Evolutionary conservation across 2,888 invertebrate genomes (phyloP).

Genomic region (Endotricha flammealis): DNA sequence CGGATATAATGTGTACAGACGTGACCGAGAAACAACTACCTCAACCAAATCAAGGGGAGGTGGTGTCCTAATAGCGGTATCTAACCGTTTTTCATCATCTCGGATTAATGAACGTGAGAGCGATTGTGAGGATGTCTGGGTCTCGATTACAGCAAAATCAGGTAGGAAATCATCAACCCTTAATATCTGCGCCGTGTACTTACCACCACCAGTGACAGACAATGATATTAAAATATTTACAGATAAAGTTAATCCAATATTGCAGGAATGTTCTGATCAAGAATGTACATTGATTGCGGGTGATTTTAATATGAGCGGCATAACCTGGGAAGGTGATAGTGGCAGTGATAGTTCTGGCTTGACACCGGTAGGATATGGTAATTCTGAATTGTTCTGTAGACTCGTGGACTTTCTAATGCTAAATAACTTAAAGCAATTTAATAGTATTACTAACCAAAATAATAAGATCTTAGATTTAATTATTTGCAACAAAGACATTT

Average conservation of each 20-base stretch:
- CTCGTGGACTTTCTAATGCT: slow-evolving; percentile 7
- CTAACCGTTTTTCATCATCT: background rate
- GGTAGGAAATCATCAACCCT: too few relatives aligned
- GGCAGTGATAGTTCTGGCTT: too few relatives aligned
- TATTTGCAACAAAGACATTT: too few relatives aligned
- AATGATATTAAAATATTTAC: background rate
- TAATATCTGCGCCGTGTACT: too few relatives aligned
- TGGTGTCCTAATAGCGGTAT: slow-evolving; percentile 3
- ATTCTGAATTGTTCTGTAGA: slow-evolving; percentile 4
- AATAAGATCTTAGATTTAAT: slow-evolving; percentile 8
- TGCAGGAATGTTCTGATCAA: background rate
- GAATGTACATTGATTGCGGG: slow-evolving; percentile 5
- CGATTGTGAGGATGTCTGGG: slow-evolving; percentile 2
- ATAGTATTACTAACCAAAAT: slow-evolving; percentile 4
- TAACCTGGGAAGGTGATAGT: slow-evolving; percentile 3
- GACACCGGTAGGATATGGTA: background rate
- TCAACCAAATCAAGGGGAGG: slow-evolving; percentile 1
- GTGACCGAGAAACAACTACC: slow-evolving; percentile 1
- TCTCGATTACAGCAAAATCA: background rate
- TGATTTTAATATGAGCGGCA: too few relatives aligned
- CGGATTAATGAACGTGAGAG: slow-evolving; percentile 1
- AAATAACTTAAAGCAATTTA: slow-evolving; percentile 11
- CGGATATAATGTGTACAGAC: slow-evolving; percentile 8
- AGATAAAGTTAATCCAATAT: background rate
- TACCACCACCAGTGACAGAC: slow-evolving; percentile 1